phyloP scores from a whole-genome alignment of 2,888 invertebrate genomes.

The Agrotis segetum region DNA sequence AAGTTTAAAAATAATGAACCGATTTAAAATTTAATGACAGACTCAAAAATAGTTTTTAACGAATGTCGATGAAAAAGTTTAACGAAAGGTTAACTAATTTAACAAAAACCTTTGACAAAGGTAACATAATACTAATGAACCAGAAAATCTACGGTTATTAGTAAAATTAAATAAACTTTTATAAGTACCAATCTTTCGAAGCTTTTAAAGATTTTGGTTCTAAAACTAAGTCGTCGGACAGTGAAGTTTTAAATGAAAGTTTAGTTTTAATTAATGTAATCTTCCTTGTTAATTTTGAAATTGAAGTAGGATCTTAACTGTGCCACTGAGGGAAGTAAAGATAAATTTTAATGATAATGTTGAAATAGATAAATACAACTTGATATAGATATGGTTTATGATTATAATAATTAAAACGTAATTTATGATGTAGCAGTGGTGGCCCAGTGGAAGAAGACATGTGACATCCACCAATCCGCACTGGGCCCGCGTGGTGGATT shows the following conservation, averaged over 20 bases:
- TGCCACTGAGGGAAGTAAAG: background rate
- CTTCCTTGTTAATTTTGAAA: conserved; percentile 3
- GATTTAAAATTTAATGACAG: background rate
- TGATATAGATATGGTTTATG: background rate
- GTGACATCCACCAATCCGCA: no score
- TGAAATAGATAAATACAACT: background rate
- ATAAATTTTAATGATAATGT: background rate
- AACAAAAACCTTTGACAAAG: background rate
- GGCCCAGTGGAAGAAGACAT: no score
- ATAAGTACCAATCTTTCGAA: conserved; percentile 9
- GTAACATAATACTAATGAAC: conserved; percentile 28
- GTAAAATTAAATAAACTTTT: conserved; percentile 27
- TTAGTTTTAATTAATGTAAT: conserved; percentile 15
- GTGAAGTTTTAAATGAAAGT: conserved; percentile 36
- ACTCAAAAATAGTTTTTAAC: background rate
- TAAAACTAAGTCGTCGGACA: conserved; percentile 22
- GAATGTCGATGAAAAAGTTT: background rate
- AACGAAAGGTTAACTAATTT: background rate
- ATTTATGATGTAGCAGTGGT: no score
- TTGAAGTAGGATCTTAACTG: background rate
- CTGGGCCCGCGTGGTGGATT: no score
- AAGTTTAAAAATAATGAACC: no score
- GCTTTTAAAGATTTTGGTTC: background rate
- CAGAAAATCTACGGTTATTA: conserved; percentile 9
- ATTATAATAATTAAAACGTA: no score